Evolutionary conservation across 2,113 vertebrate species (phyloP), one percentile per base, ranked within the genome.

Genomic region (Hyla sarda): DNA sequence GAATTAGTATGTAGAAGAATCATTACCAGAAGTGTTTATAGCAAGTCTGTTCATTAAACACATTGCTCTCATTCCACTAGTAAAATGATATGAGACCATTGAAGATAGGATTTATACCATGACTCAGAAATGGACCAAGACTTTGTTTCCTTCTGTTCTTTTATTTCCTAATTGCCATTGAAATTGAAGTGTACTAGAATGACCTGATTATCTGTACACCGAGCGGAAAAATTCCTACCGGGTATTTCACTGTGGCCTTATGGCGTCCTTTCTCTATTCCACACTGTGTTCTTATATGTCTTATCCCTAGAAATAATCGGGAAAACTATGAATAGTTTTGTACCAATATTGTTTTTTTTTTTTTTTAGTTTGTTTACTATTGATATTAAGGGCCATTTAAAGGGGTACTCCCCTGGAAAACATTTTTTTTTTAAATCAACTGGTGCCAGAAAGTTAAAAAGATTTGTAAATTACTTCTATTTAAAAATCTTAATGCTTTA

Each of bases 11-110:
- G 37, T 25, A 47, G 41, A 74, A 74, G n/a, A 47, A 74, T 74
- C 45, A 74, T 74, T 45, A 74, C 6, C 37, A 74, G 72, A n/a
- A 74, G 41, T 48, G 72, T 47, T 74, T 74, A 48, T 47, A 47
- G 11, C 72, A 74, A 74, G 25, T 74, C 25, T 74, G n/a, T 74
- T 74, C 37, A 74, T 48, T 47, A 74, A 74, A 74, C 23, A 11
- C 23, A 47, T 74, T 74, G 41, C 72, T 45, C 72, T 48, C 72
- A 25, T 41, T 25, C 13, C 41, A 74, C 37, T 47, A 47, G 21
- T 8, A 10, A 41, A 34, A 23, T 71, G 67, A 41, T 71, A 14
- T 74, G 11, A 47, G 23, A 8, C n/a, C n/a, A 19, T 74, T 74
- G 12, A 23, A 37, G 41, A 23, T 74, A 47, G 41, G 50, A 52